Conservation (phyloP, 2,797 vertebrate species). For the Sparus aurata region DNA sequence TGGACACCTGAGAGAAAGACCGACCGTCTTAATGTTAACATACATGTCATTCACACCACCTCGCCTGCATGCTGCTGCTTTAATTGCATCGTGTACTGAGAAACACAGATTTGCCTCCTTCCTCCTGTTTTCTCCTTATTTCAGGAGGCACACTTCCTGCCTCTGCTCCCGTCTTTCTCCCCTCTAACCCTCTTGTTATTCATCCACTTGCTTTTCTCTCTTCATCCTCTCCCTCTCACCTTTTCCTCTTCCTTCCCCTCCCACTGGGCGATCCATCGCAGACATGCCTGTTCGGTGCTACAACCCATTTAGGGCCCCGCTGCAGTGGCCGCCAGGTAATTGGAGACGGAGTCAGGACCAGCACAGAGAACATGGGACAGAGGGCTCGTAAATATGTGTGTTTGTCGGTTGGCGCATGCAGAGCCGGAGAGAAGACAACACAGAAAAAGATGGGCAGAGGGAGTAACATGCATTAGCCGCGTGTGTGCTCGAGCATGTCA, state of each 20-base stretch:
- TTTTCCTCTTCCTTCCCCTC: conserved; percentile 40
- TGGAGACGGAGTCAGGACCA: conserved; percentile 77
- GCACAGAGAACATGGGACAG: conserved; percentile 79
- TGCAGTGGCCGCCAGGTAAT: conserved; percentile 81
- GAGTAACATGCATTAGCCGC: conserved; percentile 43
- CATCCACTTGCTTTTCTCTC: conserved; percentile 19
- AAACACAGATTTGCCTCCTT: not conserved
- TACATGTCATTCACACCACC: not conserved
- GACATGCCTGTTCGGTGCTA: conserved; percentile 90
- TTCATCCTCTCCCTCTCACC: conserved; percentile 17
- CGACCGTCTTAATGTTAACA: not conserved
- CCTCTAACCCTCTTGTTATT: conserved; percentile 16
- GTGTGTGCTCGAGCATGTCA: conserved; percentile 45
- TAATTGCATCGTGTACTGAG: conserved; percentile 1
- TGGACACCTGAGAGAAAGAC: conserved; percentile 27
- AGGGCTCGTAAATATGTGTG: conserved; percentile 49
- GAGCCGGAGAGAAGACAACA: conserved; percentile 14
- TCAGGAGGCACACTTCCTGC: not conserved
- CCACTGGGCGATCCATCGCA: conserved; percentile 74
- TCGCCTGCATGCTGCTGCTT: conserved; percentile 11
- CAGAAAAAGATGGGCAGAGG: conserved; percentile 9
- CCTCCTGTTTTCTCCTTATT: not conserved
- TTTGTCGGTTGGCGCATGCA: conserved; percentile 47
- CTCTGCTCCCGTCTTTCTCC: not conserved
- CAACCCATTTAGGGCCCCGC: conserved; percentile 91